Base-by-base conservation (phyloP, 1,140 invertebrate species). In the Zaprionus camerounensis region DNA sequence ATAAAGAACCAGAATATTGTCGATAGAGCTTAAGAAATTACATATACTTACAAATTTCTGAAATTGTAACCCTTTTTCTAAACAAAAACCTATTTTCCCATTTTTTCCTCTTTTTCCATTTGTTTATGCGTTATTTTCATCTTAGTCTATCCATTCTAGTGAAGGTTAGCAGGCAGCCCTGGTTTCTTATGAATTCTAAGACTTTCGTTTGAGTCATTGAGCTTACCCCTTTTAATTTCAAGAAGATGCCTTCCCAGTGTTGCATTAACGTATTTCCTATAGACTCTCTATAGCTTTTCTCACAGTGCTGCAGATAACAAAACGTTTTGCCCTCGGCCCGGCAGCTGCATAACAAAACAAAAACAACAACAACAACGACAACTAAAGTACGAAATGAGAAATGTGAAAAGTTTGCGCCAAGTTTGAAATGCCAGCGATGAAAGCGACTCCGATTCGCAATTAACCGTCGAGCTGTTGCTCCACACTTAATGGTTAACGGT, bases 381-480 rank as follows among this genome's bases (percentile, higher is more conserved):
- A 26, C 55, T 11, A 59, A 41, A 51, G 15, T 57, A n/a, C 6
- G 22, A 58, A 63, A 71, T 53, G 34, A 56, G 66, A 46, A 63
- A 63, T 57, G 58, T 61, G 26, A 71, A 76, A 65, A 71, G 38
- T 65, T 69, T 22, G 46, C 20, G 76, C 57, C 36, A 38, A 38
- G 36, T 38, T 38, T 46, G 61, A 80, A 79, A 87, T 88, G 69
- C 78, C 78, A 61, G 53, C 69, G 78, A 87, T 83, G 84, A 87
- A 87, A 88, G 84, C 84, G 84, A 71, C 63, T 76, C 70, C 55
- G 75, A 73, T 61, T 77, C 61, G 75, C 75, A 78, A 80, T 80
- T 80, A 80, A 73, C 34, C 59, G 31, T 34, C 31, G 58, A 67
- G 63, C 57, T 79, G 41, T 76, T 79, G 69, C 59, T 44, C 67